These are phyloP conservation scores for Anseranas semipalmata DNA, from an alignment of 2,113 vertebrate species.

Conservation along the genomic window DNA sequence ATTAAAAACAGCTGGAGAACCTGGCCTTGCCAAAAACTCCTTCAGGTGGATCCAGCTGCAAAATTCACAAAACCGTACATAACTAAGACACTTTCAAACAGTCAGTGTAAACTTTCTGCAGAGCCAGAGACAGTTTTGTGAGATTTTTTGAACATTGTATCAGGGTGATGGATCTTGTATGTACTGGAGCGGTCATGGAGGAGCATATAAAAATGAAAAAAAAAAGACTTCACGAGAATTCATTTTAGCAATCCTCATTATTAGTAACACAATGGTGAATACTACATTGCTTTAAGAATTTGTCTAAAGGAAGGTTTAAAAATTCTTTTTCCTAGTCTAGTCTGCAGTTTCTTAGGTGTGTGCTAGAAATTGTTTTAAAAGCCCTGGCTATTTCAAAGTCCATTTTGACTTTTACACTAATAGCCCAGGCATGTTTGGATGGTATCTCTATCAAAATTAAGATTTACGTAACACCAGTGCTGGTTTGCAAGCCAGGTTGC, in stretches of 20 bases:
- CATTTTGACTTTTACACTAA: neutral
- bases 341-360: neutral
- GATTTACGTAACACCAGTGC: neutral
- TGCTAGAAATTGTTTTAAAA: neutral
- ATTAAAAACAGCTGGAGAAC: neutral
- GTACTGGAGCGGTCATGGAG: neutral
- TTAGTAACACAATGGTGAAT: neutral
- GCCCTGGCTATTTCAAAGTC: neutral
- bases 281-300: neutral
- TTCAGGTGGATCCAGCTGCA: neutral
- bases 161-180: neutral
- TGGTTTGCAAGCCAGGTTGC: neutral
- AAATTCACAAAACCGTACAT: neutral
- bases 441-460: no score
- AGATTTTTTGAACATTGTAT: neutral
- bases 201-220: neutral
- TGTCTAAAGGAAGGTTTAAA: neutral
- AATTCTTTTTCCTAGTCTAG: neutral
- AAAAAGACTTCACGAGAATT: neutral
- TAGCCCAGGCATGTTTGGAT: neutral
- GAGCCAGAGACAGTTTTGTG: neutral
- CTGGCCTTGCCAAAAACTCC: neutral
- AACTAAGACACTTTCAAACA: neutral
- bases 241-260: neutral
- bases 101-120: neutral